Conservation (phyloP, 2,797 vertebrate genomes). For the Hoplostethus atlanticus region DNA sequence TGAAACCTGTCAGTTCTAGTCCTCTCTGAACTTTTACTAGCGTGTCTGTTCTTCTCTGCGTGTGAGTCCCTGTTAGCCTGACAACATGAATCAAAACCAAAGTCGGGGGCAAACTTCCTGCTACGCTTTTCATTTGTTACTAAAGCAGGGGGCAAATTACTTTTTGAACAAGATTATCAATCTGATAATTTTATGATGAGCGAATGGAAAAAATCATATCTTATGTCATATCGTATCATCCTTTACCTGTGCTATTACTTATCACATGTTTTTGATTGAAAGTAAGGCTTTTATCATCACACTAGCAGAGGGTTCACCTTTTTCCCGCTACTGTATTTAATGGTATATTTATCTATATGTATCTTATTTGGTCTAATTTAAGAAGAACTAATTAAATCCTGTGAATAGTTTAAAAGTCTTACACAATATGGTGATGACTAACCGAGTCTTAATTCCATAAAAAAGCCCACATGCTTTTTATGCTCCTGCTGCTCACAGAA, state of each 20-base stretch:
- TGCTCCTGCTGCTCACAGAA: conserved; percentile 68
- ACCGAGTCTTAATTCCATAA: conserved; percentile 66
- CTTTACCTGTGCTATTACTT: background rate
- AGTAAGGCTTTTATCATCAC: conserved; percentile 11
- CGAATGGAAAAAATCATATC: no score
- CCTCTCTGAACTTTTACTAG: no score
- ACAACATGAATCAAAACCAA: no score
- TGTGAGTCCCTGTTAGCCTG: no score
- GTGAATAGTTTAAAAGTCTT: conserved; percentile 47
- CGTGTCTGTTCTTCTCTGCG: no score
- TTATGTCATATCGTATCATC: background rate
- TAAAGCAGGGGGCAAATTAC: no score
- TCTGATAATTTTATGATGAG: no score
- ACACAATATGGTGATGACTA: conserved; percentile 70
- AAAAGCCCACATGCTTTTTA: conserved; percentile 70
- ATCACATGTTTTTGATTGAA: no score
- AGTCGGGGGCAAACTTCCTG: no score
- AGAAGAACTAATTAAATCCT: conserved; percentile 43
- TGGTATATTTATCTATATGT: conserved; percentile 10
- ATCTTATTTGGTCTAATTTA: conserved; percentile 45
- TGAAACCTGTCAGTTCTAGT: no score
- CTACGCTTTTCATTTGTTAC: no score
- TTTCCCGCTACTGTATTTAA: background rate
- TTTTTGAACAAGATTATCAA: no score
- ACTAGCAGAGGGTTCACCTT: background rate